phyloP scores from a whole-genome alignment of 2,888 invertebrate genomes.

The Melanostoma scalare region DNA sequence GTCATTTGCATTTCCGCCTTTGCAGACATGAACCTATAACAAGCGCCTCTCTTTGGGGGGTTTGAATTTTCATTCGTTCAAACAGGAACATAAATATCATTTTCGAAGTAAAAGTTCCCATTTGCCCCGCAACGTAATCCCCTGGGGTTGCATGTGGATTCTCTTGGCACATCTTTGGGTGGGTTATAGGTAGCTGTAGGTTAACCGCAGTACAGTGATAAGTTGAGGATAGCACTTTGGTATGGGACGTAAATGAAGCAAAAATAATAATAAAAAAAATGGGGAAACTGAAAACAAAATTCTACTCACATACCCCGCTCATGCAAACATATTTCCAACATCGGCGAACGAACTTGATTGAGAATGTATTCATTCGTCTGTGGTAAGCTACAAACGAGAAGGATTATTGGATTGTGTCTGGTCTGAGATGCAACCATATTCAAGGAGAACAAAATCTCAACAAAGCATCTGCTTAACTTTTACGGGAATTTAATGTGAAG shows the following conservation, averaged over 20 bases:
- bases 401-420: slow-evolving; percentile 45
- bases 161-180: slow-evolving; percentile 20
- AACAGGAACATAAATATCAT: slow-evolving; percentile 47
- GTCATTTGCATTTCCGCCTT: slow-evolving; percentile 39
- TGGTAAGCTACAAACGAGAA: slow-evolving; percentile 41
- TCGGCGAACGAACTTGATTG: slow-evolving; percentile 19
- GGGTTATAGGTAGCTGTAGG: slow-evolving; percentile 42
- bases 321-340: not conserved
- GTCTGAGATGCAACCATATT: slow-evolving; percentile 29
- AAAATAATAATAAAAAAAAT: too few species aligned
- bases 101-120: slow-evolving; percentile 51
- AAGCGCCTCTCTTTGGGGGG: not conserved
- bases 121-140: slow-evolving; percentile 38
- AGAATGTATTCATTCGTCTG: slow-evolving; percentile 44
- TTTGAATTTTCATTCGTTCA: slow-evolving; percentile 41
- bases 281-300: too few species aligned
- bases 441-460: slow-evolving; percentile 53
- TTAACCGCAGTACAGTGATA: slow-evolving; percentile 46
- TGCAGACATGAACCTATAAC: slow-evolving; percentile 25
- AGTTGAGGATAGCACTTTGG: not conserved
- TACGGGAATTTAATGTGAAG: slow-evolving; percentile 46
- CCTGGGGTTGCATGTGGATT: not conserved
- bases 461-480: slow-evolving; percentile 66
- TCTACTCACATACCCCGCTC: not conserved
- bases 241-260: too few species aligned